These are phyloP conservation scores for Fabriciana adippe DNA, from an alignment of 2,888 invertebrate genomes.

Conservation along the genomic window DNA sequence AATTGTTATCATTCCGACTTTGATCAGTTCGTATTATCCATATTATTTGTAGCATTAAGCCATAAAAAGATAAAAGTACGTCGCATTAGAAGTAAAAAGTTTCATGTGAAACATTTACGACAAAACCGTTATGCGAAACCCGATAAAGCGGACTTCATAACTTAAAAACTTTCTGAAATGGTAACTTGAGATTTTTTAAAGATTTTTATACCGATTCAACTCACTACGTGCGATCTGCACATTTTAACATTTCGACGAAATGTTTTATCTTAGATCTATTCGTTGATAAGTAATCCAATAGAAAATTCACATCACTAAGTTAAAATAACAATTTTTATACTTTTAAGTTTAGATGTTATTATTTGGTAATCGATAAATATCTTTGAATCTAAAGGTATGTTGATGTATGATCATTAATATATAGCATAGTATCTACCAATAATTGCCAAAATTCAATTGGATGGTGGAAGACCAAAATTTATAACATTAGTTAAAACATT, in stretches of 20 bases:
- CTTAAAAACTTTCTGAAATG: constrained; percentile 16
- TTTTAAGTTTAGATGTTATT: too few relatives aligned
- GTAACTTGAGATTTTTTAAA: constrained; percentile 23
- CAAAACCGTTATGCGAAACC: constrained; percentile 21
- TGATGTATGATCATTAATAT: too few relatives aligned
- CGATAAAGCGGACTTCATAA: constrained; percentile 11
- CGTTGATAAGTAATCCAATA: neutral
- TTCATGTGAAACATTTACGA: constrained; percentile 10
- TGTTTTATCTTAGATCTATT: too few relatives aligned
- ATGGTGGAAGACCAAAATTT: too few relatives aligned
- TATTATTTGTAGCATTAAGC: constrained; percentile 1
- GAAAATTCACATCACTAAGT: too few relatives aligned
- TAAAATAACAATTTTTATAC: too few relatives aligned
- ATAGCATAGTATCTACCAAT: too few relatives aligned
- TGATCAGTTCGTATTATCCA: constrained; percentile 24
- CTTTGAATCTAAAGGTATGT: too few relatives aligned
- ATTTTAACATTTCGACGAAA: too few relatives aligned
- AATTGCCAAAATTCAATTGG: too few relatives aligned
- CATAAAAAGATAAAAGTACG: constrained; percentile 15
- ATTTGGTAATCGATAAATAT: too few relatives aligned
- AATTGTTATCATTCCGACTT: constrained; percentile 34
- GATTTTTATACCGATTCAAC: constrained; percentile 3
- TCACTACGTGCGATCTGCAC: neutral
- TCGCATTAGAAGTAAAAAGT: constrained; percentile 12
- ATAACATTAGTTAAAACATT: too few relatives aligned